A percentile compares a stretch with the other conserved stretches of the same genome.
Evolutionary conservation across 2,888 invertebrate genomes (phyloP).

Genomic region (Syrphus vitripennis): DNA sequence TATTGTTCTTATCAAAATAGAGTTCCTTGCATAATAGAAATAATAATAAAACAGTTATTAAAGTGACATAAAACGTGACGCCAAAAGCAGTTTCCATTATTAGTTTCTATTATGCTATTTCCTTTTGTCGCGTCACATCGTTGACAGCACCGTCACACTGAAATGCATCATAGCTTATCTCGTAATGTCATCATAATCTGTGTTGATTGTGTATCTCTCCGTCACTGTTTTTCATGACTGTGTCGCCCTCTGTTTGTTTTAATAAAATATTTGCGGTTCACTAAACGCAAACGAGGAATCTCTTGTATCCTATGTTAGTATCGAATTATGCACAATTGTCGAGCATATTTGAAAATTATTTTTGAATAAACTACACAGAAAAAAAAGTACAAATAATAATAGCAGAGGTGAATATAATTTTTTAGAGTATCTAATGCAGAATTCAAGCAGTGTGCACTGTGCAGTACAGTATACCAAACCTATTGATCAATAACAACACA

Average conservation of each 20-base stretch:
- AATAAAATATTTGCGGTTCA: slow-evolving; percentile 65
- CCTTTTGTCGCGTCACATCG: slow-evolving; percentile 20
- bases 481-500: background rate
- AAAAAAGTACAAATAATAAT: background rate
- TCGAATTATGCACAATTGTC: slow-evolving; percentile 66
- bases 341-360: slow-evolving; percentile 45
- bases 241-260: slow-evolving; percentile 40
- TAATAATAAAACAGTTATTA: slow-evolving; percentile 26
- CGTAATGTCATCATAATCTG: slow-evolving; percentile 50
- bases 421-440: background rate
- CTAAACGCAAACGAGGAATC: slow-evolving; percentile 52
- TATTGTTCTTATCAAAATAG: background rate
- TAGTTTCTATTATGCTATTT: slow-evolving; percentile 28
- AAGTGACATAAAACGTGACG: slow-evolving; percentile 52
- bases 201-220: slow-evolving; percentile 8
- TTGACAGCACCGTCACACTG: slow-evolving; percentile 50
- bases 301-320: too few relatives aligned
- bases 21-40: background rate
- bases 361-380: background rate
- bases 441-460: slow-evolving; percentile 3
- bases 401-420: background rate
- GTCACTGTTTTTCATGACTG: background rate
- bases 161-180: slow-evolving; percentile 55
- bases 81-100: slow-evolving; percentile 51
- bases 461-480: background rate